Evolutionary conservation across 2,113 vertebrate genomes (phyloP), one percentile per base, ranked within the genome.

Genomic region (Morone saxatilis): DNA sequence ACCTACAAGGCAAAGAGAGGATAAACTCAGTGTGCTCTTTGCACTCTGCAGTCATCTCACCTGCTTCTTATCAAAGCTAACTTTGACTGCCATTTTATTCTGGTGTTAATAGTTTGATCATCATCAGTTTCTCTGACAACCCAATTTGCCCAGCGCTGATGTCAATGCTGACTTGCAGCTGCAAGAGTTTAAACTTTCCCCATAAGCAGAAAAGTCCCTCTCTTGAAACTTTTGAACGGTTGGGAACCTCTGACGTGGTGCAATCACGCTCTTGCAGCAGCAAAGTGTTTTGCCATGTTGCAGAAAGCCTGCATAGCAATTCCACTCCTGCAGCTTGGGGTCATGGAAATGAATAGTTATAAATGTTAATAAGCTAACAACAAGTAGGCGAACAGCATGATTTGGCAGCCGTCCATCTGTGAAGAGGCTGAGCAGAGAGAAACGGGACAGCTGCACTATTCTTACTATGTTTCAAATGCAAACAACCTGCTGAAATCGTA

Each of bases 311-410:
- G 12, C 53, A 5, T 6, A 77, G 63, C 61, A 43, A 59, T 57
- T 63, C 14, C 43, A 59, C 54, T 45, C 40, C 14, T 73, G 25
- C 45, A 48, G 50, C 76, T 75, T 40, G 7, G 54, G 50, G 53
- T 85, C 72, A 76, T 51, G 31, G 38, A 22, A 78, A 77, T 81
- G 54, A 82, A 80, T 71, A 71, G 63, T 67, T 25, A 65, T 72
- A 59, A 61, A 17, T 78, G 47, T 50, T 89, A 85, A 85, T 86
- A 73, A 80, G 78, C 47, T 73, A 74, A 81, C 66, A 87, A 80
- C 43, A 70, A 83, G 57, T 83, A 79, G 78, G 36, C 69, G 4
- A 81, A 82, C 73, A 66, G 60, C 41, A 0, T 59, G 36, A 84
- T 84, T 73, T 90, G 80, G 78, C 85, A 84, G 68, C 31, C 1